Conservation (phyloP, 1,140 invertebrate species). For the Plodia interpunctella region DNA sequence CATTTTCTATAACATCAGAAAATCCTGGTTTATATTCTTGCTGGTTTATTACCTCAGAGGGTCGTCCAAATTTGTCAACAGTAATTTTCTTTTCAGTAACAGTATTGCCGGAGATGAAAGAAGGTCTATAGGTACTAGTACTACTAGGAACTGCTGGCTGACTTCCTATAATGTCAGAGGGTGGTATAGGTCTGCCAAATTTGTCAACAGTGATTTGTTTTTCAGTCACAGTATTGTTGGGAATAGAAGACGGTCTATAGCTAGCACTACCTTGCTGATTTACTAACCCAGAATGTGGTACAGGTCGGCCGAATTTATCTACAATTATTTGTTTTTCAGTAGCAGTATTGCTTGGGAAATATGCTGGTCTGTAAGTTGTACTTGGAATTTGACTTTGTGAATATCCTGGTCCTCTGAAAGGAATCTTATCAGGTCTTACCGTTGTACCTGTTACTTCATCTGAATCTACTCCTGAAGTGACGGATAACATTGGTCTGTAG, state of each 20-base stretch:
- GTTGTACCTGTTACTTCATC: not conserved
- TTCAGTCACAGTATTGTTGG: not conserved
- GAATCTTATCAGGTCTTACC: not conserved
- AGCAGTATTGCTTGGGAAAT: not conserved
- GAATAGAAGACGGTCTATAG: slow-evolving; percentile 2
- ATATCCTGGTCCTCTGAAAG: not conserved
- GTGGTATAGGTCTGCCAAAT: slow-evolving; percentile 20
- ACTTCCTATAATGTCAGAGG: too few relatives aligned
- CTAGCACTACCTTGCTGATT: slow-evolving; percentile 8
- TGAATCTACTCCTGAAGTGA: slow-evolving; percentile 8
- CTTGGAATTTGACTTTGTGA: slow-evolving; percentile 9
- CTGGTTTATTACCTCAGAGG: slow-evolving; percentile 8
- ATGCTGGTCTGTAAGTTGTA: slow-evolving; percentile 6
- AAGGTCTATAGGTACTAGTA: slow-evolving; percentile 1
- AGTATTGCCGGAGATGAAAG: not conserved
- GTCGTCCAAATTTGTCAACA: slow-evolving; percentile 20
- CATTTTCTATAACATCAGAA: not conserved
- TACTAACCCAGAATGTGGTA: slow-evolving; percentile 5
- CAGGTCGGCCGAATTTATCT: slow-evolving; percentile 22
- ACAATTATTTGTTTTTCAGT: not conserved
- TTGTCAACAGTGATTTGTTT: slow-evolving; percentile 14
- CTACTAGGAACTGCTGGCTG: not conserved
- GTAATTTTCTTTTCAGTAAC: not conserved
- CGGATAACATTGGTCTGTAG: slow-evolving; percentile 14
- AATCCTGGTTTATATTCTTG: slow-evolving; percentile 2